A percentile compares a stretch with the other conserved stretches of the same genome.
These are phyloP conservation scores for Glandiceps talaboti DNA, from an alignment of 53 echinoderm and acorn worm genomes.

Conservation along the genomic window DNA sequence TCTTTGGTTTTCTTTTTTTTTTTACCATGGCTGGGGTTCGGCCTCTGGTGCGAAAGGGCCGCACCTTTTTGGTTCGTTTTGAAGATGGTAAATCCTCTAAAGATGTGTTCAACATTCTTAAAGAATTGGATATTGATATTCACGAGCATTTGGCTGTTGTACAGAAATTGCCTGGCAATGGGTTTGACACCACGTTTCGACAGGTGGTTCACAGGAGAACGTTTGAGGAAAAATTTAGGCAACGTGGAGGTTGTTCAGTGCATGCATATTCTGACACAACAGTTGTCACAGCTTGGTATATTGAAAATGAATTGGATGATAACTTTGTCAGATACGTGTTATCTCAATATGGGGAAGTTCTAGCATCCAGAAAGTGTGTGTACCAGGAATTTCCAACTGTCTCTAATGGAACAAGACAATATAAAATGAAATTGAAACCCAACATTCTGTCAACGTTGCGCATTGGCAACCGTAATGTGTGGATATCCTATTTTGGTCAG, in stretches of 20 bases:
- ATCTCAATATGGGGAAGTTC: constrained; percentile 12
- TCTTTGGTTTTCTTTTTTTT: not conserved
- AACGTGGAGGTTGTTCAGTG: not conserved
- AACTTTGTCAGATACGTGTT: constrained; percentile 16
- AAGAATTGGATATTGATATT: not conserved
- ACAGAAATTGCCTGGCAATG: constrained; percentile 17
- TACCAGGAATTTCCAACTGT: constrained; percentile 11
- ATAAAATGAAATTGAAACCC: constrained; percentile 7
- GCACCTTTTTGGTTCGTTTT: not conserved
- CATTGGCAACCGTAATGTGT: constrained; percentile 16
- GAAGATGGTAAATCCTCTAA: not conserved
- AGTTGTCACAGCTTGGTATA: constrained; percentile 22
- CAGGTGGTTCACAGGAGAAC: not conserved
- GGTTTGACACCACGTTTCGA: constrained; percentile 24
- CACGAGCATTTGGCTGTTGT: constrained; percentile 21
- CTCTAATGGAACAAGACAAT: constrained; percentile 28
- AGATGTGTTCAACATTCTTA: constrained; percentile 15
- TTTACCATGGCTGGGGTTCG: not conserved
- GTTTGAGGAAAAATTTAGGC: not conserved
- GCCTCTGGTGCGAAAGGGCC: not conserved
- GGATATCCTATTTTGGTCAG: constrained; percentile 20
- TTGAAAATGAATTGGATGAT: constrained; percentile 18
- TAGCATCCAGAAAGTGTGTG: constrained; percentile 7
- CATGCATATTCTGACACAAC: not conserved
- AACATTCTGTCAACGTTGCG: constrained; percentile 17